Percentiles rank a stretch among this genome's conserved stretches.
These are phyloP conservation scores for Perithous albicinctus DNA, from an alignment of 2,888 invertebrate genomes.

Conservation along the genomic window DNA sequence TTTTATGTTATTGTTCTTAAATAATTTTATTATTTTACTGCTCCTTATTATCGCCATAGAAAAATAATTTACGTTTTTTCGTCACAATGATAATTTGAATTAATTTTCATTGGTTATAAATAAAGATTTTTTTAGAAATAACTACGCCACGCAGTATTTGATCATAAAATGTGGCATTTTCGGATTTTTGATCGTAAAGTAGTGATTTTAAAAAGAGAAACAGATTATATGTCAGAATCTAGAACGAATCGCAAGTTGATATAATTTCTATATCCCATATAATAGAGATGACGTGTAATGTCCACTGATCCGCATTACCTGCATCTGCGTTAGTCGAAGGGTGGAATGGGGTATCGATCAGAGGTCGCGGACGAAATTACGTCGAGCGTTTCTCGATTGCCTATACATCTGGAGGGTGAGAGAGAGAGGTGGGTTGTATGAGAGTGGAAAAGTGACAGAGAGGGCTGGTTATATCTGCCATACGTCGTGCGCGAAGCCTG, in stretches of 20 bases:
- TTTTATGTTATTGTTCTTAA: too few relatives aligned
- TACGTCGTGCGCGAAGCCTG: constrained; percentile 79
- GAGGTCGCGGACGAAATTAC: constrained; percentile 80
- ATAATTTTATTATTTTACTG: too few relatives aligned
- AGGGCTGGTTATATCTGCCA: constrained; percentile 81
- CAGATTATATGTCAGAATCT: not conserved
- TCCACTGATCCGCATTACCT: constrained; percentile 6
- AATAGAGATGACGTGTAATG: constrained; percentile 31
- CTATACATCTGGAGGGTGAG: constrained; percentile 72
- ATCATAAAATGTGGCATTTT: too few relatives aligned
- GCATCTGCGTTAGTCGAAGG: constrained; percentile 14
- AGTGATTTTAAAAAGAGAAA: not conserved
- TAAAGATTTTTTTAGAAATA: not conserved
- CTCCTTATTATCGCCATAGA: too few relatives aligned
- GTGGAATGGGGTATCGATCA: constrained; percentile 79
- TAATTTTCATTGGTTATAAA: too few relatives aligned
- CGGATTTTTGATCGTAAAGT: too few relatives aligned
- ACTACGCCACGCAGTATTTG: too few relatives aligned
- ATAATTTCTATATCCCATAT: not conserved
- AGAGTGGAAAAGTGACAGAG: constrained; percentile 47
- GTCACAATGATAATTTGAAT: too few relatives aligned
- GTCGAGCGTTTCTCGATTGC: constrained; percentile 76
- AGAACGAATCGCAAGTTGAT: not conserved
- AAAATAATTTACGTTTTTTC: too few relatives aligned
- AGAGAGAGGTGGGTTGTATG: constrained; percentile 10